These are phyloP conservation scores for Phalacrocorax aristotelis DNA, from an alignment of 2,113 vertebrate species.

Conservation along the genomic window DNA sequence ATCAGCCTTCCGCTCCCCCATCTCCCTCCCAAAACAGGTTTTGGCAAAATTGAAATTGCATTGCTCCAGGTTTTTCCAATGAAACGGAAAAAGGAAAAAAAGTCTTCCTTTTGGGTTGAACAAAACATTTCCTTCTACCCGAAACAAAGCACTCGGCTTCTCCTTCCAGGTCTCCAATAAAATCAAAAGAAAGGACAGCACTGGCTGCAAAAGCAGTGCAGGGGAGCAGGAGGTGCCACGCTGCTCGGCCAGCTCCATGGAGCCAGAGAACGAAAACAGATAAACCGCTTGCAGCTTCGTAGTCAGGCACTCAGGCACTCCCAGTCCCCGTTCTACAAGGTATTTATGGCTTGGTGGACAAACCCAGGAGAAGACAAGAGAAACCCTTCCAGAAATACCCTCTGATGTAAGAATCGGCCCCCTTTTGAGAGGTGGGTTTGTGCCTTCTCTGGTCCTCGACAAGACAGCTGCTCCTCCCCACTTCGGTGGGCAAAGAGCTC, in stretches of 20 bases:
- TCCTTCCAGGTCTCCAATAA: not conserved
- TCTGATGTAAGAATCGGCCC: not conserved
- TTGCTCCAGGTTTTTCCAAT: not conserved
- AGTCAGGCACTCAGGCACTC: not conserved
- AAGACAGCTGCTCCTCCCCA: not conserved
- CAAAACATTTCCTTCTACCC: not conserved
- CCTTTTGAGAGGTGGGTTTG: not conserved
- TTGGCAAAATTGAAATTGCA: not conserved
- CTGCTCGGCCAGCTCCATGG: accelerated
- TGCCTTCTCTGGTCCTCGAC: not conserved
- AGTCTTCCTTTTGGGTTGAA: not conserved
- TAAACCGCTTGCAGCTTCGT: not conserved
- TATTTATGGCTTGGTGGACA: not conserved
- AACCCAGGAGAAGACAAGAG: not conserved
- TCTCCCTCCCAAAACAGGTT: not conserved
- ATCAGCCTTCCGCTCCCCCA: not conserved
- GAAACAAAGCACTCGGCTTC: not conserved
- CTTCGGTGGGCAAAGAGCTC: not conserved
- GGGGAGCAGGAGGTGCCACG: not conserved
- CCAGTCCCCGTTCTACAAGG: not conserved
- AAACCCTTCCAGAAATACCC: not conserved
- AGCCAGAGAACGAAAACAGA: not conserved
- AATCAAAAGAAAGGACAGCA: not conserved
- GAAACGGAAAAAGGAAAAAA: not conserved
- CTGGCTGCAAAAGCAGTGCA: not conserved